Conservation (phyloP, 2,113 vertebrate species). For the Istiophorus platypterus region DNA sequence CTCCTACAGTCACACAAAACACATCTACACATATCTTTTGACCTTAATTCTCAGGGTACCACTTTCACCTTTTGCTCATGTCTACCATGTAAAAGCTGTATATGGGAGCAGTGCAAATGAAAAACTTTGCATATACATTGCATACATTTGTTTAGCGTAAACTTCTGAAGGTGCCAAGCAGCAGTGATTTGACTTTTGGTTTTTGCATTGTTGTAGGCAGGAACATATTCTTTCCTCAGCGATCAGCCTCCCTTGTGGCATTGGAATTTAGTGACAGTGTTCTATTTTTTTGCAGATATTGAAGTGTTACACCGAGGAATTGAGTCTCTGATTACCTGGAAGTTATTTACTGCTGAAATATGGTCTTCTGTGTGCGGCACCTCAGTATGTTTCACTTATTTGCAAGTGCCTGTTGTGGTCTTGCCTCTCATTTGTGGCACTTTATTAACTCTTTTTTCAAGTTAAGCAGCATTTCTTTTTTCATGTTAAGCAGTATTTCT, state of each 20-base stretch:
- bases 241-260: slow-evolving; percentile 60
- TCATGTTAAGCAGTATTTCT: not conserved
- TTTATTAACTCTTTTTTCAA: not conserved
- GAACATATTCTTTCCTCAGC: slow-evolving; percentile 71
- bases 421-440: slow-evolving; percentile 16
- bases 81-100: not conserved
- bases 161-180: slow-evolving; percentile 65
- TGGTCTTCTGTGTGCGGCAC: slow-evolving; percentile 32
- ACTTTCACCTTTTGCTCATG: slow-evolving; percentile 5
- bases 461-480: not conserved
- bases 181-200: slow-evolving; percentile 70
- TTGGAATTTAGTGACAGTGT: slow-evolving; percentile 55
- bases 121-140: slow-evolving; percentile 26
- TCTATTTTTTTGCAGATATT: slow-evolving; percentile 56
- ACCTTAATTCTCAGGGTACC: not conserved
- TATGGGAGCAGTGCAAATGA: slow-evolving; percentile 10
- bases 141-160: slow-evolving; percentile 35
- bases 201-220: slow-evolving; percentile 55
- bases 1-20: slow-evolving; percentile 52
- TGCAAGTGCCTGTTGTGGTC: slow-evolving; percentile 23
- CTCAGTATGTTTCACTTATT: slow-evolving; percentile 17
- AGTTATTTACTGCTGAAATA: slow-evolving; percentile 68
- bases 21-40: slow-evolving; percentile 57
- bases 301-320: slow-evolving; percentile 61
- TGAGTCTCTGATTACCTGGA: slow-evolving; percentile 70